Evolutionary conservation across 2,113 vertebrate species (phyloP), one percentile per base, ranked within the genome.

Genomic region (Urocynchramus pylzowi): DNA sequence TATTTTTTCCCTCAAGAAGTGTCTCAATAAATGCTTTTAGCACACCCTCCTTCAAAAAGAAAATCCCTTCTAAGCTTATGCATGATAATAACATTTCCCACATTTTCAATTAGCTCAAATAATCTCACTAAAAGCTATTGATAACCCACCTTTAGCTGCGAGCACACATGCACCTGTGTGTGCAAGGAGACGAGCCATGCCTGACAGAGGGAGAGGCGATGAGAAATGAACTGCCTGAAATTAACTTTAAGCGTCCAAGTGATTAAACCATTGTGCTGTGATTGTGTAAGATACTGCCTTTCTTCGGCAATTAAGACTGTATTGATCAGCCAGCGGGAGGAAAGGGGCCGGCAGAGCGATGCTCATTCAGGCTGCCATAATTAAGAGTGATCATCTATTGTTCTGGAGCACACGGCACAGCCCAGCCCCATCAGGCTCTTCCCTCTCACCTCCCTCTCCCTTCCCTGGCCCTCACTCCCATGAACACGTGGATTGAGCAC

Each of bases 301-400:
- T 77, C 96, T 95, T 96, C 94, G 84, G 97, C 96, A 97, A 97
- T 97, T 97, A 97, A 97, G 91, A 73, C 91, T 60, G 94, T 97
- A 98, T 98, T 98, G 97, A 98, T 97, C 97, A 96, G 96, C 68
- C 82, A 90, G 47, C 9, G 13, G 71, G 87, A 86, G 90, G 88
- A 96, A 95, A 92, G 87, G 87, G 94, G 96, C 80, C 35, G 77
- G 83, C 93, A 67, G 74, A 94, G 92, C 52, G 56, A 76, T 76
- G 95, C 76, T 94, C 91, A 97, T 97, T 97, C 97, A 96, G 90
- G 76, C 97, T 96, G 91, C 94, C 92, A 33, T 97, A 97, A 97
- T 98, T 97, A 98, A 97, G 97, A 98, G 94, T 95, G 96, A 98
- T 97, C 95, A 94, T 95, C 94, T 96, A 96, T 97, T 97, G 96